Evolutionary conservation across 2,797 vertebrate species (phyloP), one percentile per base, ranked within the genome.

Genomic region (Urophycis tenuis): DNA sequence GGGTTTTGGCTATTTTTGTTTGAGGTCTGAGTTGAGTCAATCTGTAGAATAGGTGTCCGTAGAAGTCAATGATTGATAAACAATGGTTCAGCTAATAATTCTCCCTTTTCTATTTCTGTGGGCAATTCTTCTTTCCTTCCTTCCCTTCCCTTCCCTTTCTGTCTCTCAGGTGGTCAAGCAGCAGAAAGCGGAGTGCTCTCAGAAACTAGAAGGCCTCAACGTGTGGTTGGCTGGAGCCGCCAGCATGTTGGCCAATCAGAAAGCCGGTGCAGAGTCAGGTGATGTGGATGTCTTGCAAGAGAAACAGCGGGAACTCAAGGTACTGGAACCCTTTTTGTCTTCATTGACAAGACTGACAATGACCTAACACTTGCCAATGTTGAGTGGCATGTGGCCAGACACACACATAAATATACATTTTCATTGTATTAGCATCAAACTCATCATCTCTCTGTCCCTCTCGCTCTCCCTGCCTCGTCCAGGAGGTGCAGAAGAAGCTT

Each of bases 401-500:
- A 49, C 45, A 49, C 17, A 49, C 39, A 41, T 12, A 41, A 41
- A 15, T 41, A 1, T 41, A 41, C 11, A 41, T 41, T 3, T 41
- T 17, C 14, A 3, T 41, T 41, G 5, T 41, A 41, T 41, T 3
- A 41, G 14, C 39, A 41, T 41, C 39, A 14, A 10, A 60, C 72
- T 49, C 32, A 31, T 49, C 22, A 25, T 35, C 45, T n/a, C 74
- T 10, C 35, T 53, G 70, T 49, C 74, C 41, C 10, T 49, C 32
- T 25, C 29, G 12, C 31, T 36, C 9, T 25, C 71, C 69, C 72
- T 74, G 49, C 71, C 11, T 10, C 14, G 76, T 36, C 36, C 79
- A 99, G 98, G 95, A 95, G 78, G 92, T 98, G 41, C 94, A 96
- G 88, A 95, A 92, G 35, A 93, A 92, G 80, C 92, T 99, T 76